Base-by-base conservation (phyloP, 2,113 vertebrate species). In the Hiodon alosoides region DNA sequence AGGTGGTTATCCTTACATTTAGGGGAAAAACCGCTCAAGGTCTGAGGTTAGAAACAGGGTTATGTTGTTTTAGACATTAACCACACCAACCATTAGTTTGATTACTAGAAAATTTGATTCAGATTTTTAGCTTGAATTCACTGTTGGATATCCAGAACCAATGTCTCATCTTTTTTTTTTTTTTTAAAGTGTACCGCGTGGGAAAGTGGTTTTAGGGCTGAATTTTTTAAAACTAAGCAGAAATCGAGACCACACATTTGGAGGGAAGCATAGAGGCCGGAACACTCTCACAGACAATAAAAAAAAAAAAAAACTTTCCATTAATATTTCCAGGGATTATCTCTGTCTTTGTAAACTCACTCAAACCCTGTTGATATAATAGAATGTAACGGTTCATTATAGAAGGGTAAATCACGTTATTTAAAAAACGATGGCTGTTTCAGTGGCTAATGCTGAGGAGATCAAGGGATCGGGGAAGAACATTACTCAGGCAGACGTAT, bases 361-460 rank as follows among this genome's bases (percentile, higher is more conserved):
- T 59, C 70, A 7, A 59, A 55, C 31, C 70, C 57, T 59, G 70
- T 52, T 31, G 70, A 71, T 57, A 71, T 71, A 71, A 71, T 71
- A 71, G 70, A 71, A 71, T 71, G 70, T 71, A 71, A 71, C 57
- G 70, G 70, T 71, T 71, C 70, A 71, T 71, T 59, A 71, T 71
- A 59, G 46, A n/a, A 1, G 7, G 11, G 57, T 54, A 31, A 60
- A 71, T 71, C 70, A 60, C 70, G 13, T 71, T 71, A 71, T 71
- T 60, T 8, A 17, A 71, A 13, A 71, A 71, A 60, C 48, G 54
- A 71, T 71, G 70, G 70, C 57, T n/a, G 70, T 57, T 57, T 71
- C 55, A 57, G 70, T 60, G 55, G 14, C 55, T 59, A 71, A 71
- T 71, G 31, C 55, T 46, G 47, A n/a, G n/a, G 55, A 31, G 70